Evolutionary conservation across 2,797 vertebrate genomes (phyloP), one percentile per base, ranked within the genome.

Genomic region (Schizopygopsis pylzovi): DNA sequence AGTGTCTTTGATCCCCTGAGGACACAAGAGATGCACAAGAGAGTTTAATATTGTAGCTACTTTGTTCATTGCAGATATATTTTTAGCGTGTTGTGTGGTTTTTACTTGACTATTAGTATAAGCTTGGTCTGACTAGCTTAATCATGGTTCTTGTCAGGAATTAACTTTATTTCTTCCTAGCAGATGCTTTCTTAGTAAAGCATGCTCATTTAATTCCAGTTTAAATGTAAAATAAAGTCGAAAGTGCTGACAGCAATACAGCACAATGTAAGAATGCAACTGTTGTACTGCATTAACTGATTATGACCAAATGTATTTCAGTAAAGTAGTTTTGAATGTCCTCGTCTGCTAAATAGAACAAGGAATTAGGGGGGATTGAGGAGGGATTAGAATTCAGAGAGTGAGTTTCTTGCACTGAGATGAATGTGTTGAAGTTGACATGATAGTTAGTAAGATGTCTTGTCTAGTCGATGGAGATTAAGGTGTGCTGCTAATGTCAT

Each of bases 311-410:
- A 63, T 28, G n/a, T 63, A 43, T 78, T 63, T 79, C 56, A 11
- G n/a, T 61, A 63, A 63, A 79, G 56, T 43, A 41, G 22, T 43
- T 79, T 79, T 79, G 11, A 63, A 63, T 79, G 77, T 79, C 41
- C 22, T 63, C n/a, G 4, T 61, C 77, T 63, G 39, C 56, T 79
- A 45, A 79, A 79, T 45, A 61, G 39, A 79, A 28, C 39, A 79
- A 79, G 77, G 77, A 79, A 79, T 79, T 79, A 45, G 63, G 4
- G 22, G 54, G 77, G 39, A 79, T 79, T 79, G 77, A 63, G 28
- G 39, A 45, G 56, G 39, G 39, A 28, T 79, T 79, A 63, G 39
- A 70, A 52, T 81, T 54, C 16, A 73, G 41, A 56, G 54, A 82
- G 70, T 47, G 43, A 61, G 18, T 71, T 82, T 25, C 39, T 43